A percentile compares a stretch with the other conserved stretches of the same genome.
Conservation (phyloP, 2,113 vertebrate species). For the Galeopterus variegatus region DNA sequence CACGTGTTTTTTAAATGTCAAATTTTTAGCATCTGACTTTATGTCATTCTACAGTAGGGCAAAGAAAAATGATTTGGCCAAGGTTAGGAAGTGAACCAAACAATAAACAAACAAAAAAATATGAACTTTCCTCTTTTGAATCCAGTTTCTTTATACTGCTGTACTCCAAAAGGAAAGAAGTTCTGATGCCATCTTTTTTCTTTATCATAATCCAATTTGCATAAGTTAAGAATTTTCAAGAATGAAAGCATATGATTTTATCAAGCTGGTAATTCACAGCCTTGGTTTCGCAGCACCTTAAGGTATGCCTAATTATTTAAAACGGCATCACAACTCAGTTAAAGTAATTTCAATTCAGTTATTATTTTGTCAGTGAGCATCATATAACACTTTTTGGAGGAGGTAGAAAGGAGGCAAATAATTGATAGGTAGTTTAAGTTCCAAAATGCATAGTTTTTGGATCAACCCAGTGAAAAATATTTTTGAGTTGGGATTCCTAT, state of each 20-base stretch:
- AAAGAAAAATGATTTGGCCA: not conserved
- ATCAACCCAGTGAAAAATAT: not conserved
- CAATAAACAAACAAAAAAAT: not conserved
- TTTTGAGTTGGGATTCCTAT: not conserved
- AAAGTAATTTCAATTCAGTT: not conserved
- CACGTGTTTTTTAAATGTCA: not conserved
- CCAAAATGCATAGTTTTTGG: not conserved
- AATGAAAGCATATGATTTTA: not conserved
- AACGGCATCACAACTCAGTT: not conserved
- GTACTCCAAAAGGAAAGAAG: not conserved
- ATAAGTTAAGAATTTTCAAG: not conserved
- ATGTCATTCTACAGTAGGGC: not conserved
- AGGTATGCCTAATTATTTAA: not conserved
- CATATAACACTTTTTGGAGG: not conserved
- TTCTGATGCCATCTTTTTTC: not conserved
- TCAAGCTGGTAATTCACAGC: not conserved
- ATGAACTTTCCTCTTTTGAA: not conserved
- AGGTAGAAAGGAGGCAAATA: not conserved
- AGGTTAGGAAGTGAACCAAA: not conserved
- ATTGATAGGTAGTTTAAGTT: not conserved
- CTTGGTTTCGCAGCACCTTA: not conserved
- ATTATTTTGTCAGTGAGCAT: not conserved
- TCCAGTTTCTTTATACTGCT: not conserved
- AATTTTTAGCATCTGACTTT: not conserved
- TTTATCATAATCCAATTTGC: not conserved